Base-by-base conservation (phyloP, 2,113 vertebrate species). In the Nyctereutes procyonoides region DNA sequence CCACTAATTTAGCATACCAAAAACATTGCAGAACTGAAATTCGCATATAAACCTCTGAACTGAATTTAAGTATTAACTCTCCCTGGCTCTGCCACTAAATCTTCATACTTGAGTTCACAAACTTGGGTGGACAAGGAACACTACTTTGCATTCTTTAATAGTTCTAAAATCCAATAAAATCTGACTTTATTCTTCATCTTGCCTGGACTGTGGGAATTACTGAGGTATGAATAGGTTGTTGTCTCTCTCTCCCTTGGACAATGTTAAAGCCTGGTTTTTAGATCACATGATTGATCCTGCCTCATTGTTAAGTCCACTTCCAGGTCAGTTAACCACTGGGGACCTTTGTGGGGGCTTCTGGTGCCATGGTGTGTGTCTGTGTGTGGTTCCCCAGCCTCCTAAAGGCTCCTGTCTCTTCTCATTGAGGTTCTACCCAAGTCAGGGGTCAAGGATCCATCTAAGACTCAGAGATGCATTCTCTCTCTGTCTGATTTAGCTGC, bases 11-110 rank as follows among this genome's bases (percentile, higher is more conserved):
- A 71, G n/a, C 24, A 4, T 69, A 32, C 26, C 11, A 58, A 80
- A 96, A 94, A 60, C 48, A 51, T 28, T 73, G 2, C 32, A 85
- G 51, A 89, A 74, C 58, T 84, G 48, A 73, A 88, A 84, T 96
- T 26, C 30, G 62, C 17, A 26, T 69, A 35, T 74, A 55, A 79
- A 30, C 11, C 15, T 22, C 28, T 43, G 77, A 84, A 48, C 10
- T 92, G 65, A 88, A 80, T 80, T 88, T 84, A 65, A n/a, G 69
- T 94, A 74, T 85, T 85, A 97, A n/a, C n/a, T 56, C 24, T 16
- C 19, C 11, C 26, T 60, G 12, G 17, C 30, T 28, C 19, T 26
- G 60, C 32, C 56, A 63, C 58, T 90, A 60, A 86, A 43, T 95
- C 63, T 85, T 92, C 24, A 82, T 89, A 69, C 28, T 58, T 94